Base-by-base conservation (phyloP, 2,113 vertebrate genomes). In the Hippocampus comes region DNA sequence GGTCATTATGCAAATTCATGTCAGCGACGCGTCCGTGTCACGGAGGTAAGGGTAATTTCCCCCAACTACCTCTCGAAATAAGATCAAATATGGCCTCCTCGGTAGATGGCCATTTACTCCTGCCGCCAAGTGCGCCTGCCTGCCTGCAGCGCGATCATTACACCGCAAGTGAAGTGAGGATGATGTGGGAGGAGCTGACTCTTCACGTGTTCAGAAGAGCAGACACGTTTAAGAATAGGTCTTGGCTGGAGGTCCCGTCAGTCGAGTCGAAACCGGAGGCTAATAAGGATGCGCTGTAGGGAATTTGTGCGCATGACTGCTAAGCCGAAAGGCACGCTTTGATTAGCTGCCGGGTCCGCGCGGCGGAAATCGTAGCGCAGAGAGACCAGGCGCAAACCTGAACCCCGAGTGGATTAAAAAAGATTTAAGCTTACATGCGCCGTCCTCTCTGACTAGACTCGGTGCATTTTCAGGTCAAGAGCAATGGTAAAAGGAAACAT, bases 201-300 rank as follows among this genome's bases (percentile, higher is more conserved):
- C 1, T 25, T 79, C 76, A 68, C 59, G 67, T 66, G 64, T 48
- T 66, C 42, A 66, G 43, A 65, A n/a, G 41, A 65, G 83, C 82
- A 80, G 72, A 67, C 57, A 67, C 73, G 80, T 77, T 83, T 75
- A 78, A 82, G 83, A 83, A 61, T 27, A 66, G 71, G 80, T 83
- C 73, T 75, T 68, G 76, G 76, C 78, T 86, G 79, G 18, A 76
- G 67, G 73, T 60, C 64, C 76, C 86, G 83, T 82, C 83, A 82
- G 78, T 76, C 74, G 85, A 82, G 79, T 82, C 86, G 85, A 80
- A 85, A 88, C 85, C 82, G 82, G 4, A 74, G 86, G 89, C 85
- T 89, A 91, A 89, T 90, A 85, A 84, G 86, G 74, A 86, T 83
- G 88, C 82, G 79, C 84, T 82, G 80, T 75, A 84, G 83, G 85